Evolutionary conservation across 2,888 invertebrate genomes (phyloP).

Genomic region (Cinara cedri): DNA sequence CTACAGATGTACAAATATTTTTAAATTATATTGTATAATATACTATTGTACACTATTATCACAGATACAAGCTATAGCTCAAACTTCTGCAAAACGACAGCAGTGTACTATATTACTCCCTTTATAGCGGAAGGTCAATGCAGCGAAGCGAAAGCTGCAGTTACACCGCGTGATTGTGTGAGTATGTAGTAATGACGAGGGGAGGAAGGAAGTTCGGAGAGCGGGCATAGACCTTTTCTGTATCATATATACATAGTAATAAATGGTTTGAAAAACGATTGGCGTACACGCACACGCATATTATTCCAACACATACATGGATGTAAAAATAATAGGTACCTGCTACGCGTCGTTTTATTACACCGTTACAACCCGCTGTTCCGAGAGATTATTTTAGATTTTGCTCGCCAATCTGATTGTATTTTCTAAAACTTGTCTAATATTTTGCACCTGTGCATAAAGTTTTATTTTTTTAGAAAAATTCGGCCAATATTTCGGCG

Average conservation of each 20-base stretch:
- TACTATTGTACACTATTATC: too few relatives aligned
- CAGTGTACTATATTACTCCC: slow-evolving; percentile 10
- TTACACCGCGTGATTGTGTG: background rate
- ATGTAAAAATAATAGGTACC: background rate
- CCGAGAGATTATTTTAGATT: slow-evolving; percentile 44
- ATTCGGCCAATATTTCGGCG: background rate
- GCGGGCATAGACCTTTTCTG: slow-evolving; percentile 35
- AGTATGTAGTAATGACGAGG: background rate
- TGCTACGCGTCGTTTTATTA: slow-evolving; percentile 18
- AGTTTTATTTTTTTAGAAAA: background rate
- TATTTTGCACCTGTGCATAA: background rate
- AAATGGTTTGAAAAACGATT: slow-evolving; percentile 48
- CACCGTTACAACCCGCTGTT: background rate
- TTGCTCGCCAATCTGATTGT: slow-evolving; percentile 19
- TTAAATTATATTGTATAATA: too few relatives aligned
- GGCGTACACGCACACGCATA: background rate
- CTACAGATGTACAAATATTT: too few relatives aligned
- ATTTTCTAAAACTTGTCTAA: slow-evolving; percentile 18
- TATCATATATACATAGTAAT: slow-evolving; percentile 36
- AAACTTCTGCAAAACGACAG: background rate
- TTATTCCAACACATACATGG: background rate
- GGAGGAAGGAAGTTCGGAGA: background rate
- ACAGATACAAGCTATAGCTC: background rate
- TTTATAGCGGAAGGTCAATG: background rate
- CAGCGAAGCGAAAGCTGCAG: background rate